These are phyloP conservation scores for Parazoanthus swiftii DNA, from an alignment of 92 coral and sea anemone genomes.

Conservation along the genomic window DNA sequence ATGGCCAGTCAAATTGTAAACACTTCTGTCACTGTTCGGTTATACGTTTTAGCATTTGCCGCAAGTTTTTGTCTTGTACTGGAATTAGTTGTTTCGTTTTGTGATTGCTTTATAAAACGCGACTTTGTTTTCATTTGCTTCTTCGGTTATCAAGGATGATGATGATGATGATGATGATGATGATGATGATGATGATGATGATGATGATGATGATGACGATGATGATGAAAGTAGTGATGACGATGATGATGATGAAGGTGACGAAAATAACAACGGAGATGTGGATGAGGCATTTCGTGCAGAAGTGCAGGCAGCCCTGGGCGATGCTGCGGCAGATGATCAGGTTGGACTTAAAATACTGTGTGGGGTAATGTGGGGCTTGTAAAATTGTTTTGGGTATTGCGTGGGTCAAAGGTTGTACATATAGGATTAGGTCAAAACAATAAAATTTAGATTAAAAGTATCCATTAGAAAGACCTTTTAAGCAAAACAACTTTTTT, in stretches of 20 bases:
- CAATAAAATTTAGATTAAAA: no score
- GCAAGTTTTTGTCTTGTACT: no score
- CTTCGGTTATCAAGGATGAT: not conserved
- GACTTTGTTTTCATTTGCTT: not conserved
- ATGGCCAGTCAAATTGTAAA: no score
- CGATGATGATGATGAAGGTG: conserved; percentile 54
- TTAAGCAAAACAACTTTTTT: no score
- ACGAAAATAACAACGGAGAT: conserved; percentile 53
- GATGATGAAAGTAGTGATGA: conserved; percentile 53
- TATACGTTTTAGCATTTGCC: no score
- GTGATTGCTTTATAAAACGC: not conserved
- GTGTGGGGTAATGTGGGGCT: no score
- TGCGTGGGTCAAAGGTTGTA: no score
- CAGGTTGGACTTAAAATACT: conserved; percentile 47
- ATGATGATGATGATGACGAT: conserved; percentile 11
- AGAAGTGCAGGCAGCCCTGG: conserved; percentile 89
- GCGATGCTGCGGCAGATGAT: conserved; percentile 68
- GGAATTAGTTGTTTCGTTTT: no score
- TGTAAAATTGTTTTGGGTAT: no score
- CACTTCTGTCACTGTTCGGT: no score
- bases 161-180: not conserved
- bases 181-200: not conserved
- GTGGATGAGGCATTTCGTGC: conserved; percentile 92
- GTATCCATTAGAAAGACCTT: no score
- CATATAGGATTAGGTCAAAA: no score